Conservation (phyloP, 2,797 vertebrate genomes). For the Phoebastria nigripes region DNA sequence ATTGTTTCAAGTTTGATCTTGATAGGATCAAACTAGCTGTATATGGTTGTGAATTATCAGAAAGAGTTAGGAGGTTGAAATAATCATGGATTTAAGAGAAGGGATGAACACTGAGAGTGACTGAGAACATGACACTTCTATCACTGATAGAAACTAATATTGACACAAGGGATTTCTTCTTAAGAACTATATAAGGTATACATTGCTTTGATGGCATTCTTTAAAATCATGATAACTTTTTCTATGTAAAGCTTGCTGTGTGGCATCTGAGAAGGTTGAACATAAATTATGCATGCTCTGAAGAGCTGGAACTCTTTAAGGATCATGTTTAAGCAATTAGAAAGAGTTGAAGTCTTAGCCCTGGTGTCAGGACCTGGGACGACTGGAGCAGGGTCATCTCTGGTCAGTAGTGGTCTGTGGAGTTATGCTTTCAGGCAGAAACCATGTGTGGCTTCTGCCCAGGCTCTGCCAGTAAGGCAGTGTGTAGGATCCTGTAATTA, state of each 20-base stretch:
- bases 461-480: neutral
- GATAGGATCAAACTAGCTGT: neutral
- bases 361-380: neutral
- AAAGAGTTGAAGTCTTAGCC: neutral
- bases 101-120: neutral
- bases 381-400: neutral
- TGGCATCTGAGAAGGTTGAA: neutral
- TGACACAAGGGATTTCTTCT: neutral
- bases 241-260: neutral
- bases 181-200: fast-evolving
- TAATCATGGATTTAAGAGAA: neutral
- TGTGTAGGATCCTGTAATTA: neutral
- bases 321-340: neutral
- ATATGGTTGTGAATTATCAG: neutral
- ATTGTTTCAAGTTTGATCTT: neutral
- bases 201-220: neutral
- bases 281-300: neutral
- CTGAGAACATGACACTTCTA: fast-evolving
- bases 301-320: neutral
- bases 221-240: neutral
- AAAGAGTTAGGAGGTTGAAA: neutral
- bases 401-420: neutral
- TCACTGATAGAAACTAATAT: neutral
- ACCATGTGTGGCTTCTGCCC: neutral
- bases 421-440: neutral